Base-by-base conservation (phyloP, 2,113 vertebrate species). In the Bagarius yarrelli region DNA sequence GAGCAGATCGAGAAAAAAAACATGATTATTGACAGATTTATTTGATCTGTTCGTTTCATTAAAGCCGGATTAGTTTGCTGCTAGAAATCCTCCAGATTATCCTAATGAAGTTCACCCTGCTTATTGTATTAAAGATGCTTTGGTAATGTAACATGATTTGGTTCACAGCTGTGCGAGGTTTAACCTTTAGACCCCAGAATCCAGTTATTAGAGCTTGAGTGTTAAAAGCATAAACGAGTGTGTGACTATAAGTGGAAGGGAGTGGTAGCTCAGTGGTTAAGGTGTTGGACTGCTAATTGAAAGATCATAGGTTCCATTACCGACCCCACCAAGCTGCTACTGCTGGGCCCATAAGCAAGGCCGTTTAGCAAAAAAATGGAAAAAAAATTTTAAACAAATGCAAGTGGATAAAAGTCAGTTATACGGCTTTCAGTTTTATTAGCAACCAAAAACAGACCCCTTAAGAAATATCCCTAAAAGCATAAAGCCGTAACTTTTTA, bases 1-100 rank as follows among this genome's bases (percentile, higher is more conserved):
- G 27, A 36, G 23, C 25, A 52, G 18, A 78, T 66, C n/a, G 23
- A 61, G 34, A 67, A 59, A 69, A 52, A 52, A 73, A 50, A 23
- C 9, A 5, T 47, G 67, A 80, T 50, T 80, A 73, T 27, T 69
- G 52, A 79, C 63, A 27, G 40, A 13, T 36, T 59, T 56, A 69
- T 57, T 63, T 19, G 56, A 23, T 8, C 9, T 36, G 23, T 72
- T 36, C 21, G 61, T 36, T 64, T 50, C 32, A 40, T 25, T 44
- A 55, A 73, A 23, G 44, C 27, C 12, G 69, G 56, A 81, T 40
- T 50, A 52, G 32, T 21, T 9, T 4, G 1, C 3, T 5, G 30
- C 23, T 55, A 16, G 36, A 21, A 14, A 64, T 40, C 27, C 61
- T 78, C 57, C 44, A 67, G 80, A 85, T 86, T 85, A 67, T 88